Conservation (phyloP, 2,113 vertebrate species). For the Gyps fulvus region DNA sequence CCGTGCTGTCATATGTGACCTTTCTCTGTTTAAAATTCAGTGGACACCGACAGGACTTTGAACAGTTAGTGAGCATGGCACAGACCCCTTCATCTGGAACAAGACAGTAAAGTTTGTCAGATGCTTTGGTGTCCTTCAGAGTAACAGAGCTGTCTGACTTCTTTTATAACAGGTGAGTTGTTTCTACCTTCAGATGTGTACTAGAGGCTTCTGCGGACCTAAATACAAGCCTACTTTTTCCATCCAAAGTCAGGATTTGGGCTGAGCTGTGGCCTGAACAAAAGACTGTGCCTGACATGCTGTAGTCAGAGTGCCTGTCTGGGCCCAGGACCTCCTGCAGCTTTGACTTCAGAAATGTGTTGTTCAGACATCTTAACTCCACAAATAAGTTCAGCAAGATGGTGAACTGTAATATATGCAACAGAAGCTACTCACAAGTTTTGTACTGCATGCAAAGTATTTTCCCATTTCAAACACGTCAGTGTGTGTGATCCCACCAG, state of each 20-base stretch:
- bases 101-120: not conserved
- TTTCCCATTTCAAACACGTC: not conserved
- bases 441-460: not conserved
- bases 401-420: not conserved
- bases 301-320: not conserved
- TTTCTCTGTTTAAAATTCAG: not conserved
- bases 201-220: not conserved
- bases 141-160: not conserved
- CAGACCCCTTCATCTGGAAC: not conserved
- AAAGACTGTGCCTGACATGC: not conserved
- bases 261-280: not conserved
- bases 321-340: not conserved
- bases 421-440: not conserved
- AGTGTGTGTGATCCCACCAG: not conserved
- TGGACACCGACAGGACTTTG: not conserved
- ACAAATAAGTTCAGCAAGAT: not conserved
- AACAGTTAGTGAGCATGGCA: not conserved
- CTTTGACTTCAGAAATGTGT: not conserved
- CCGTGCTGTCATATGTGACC: not conserved
- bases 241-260: not conserved
- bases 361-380: not conserved
- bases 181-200: not conserved
- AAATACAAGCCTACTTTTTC: not conserved
- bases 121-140: not conserved
- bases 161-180: not conserved